Conservation (phyloP, 1,140 invertebrate genomes). For the Marisa cornuarietis region DNA sequence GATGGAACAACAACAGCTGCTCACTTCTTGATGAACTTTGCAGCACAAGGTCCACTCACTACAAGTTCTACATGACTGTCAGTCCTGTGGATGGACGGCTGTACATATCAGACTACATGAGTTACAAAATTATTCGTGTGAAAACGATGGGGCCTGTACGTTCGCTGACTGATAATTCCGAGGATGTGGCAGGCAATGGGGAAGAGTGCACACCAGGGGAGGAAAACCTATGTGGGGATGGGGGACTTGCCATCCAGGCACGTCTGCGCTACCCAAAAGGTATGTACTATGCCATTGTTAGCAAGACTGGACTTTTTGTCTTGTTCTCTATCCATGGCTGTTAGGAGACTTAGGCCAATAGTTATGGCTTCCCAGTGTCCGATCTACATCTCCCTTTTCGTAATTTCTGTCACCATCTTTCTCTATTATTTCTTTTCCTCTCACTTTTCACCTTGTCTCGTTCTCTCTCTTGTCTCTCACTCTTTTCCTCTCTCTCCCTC, state of each 20-base stretch:
- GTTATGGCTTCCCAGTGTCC: too few species aligned
- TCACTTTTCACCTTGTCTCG: too few species aligned
- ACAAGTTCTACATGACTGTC: constrained; percentile 94
- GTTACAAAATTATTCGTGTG: constrained; percentile 90
- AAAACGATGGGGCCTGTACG: constrained; percentile 76
- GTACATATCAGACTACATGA: constrained; percentile 94
- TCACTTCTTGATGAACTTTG: constrained; percentile 37
- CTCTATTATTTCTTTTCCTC: too few species aligned
- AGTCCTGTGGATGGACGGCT: constrained; percentile 92
- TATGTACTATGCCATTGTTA: constrained; percentile 39
- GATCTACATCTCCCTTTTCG: too few species aligned
- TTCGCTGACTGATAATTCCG: constrained; percentile 91
- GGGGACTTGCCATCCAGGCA: constrained; percentile 87
- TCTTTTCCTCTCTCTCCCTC: too few species aligned
- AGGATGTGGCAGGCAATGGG: constrained; percentile 93
- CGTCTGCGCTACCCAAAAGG: constrained; percentile 96
- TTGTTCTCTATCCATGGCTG: too few species aligned
- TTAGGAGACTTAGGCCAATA: too few species aligned
- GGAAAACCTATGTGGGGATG: constrained; percentile 95
- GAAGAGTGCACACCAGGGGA: constrained; percentile 93
- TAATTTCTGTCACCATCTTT: too few species aligned
- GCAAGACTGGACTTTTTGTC: background rate
- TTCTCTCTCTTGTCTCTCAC: too few species aligned
- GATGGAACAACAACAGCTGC: background rate
- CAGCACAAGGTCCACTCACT: constrained; percentile 90